Evolutionary conservation across 2,888 invertebrate species (phyloP), one percentile per base, ranked within the genome.

Genomic region (Drosophila formosana): DNA sequence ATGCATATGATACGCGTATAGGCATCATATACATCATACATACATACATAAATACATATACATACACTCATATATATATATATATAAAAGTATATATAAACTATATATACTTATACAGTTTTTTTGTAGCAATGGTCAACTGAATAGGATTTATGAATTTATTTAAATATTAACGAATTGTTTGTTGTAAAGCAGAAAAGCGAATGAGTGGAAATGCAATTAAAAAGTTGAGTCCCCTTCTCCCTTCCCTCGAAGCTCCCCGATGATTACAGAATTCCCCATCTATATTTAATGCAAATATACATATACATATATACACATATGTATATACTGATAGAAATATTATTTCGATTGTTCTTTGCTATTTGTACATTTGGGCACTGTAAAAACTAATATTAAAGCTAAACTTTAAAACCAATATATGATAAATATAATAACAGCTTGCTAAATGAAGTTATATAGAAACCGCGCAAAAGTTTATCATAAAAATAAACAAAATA

Each of bases 331-430:
- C 43, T 50, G 32, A 32, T 43, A 18, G 23, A 9, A 13, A 64
- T 60, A 63, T 72, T 43, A 69, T 70, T 75, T 70, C 5, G 25
- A 57, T 47, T 62, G 52, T 55, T 50, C 39, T 52, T 55, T 73
- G 56, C 66, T 74, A 65, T 69, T 66, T 82, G 82, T 82, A 80
- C 43, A 80, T 80, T 73, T 70, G 60, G 69, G 71, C 83, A 80
- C 71, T 82, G 83, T 80, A 80, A 78, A 78, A 75, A 62, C 28
- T 28, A 49, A 66, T 47, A 58, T 23, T 28, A 46, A 46, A 28
- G 18, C 13, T 51, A 52, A 57, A 56, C 50, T 37, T 30, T 45
- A 55, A 49, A 30, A 55, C 23, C 6, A 56, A 56, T 39, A 46
- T 69, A 53, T 63, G 43, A 63, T 28, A 62, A 47, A 67, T 43